Evolutionary conservation across 2,888 invertebrate genomes (phyloP).

Genomic region (Protonemura montana): DNA sequence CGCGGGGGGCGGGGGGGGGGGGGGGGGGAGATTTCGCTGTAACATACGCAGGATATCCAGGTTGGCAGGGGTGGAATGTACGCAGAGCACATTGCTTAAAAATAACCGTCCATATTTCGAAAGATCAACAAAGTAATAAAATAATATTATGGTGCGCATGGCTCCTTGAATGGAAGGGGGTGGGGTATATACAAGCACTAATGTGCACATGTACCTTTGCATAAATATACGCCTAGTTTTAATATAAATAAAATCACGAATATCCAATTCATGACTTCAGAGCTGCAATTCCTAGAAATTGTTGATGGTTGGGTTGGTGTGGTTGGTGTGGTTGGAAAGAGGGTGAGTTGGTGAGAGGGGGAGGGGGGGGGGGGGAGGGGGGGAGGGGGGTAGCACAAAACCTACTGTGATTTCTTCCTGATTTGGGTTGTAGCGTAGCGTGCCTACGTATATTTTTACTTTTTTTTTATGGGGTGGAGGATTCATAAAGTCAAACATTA

Average conservation of each 20-base stretch:
- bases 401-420: too few relatives aligned
- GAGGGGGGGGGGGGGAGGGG: too few relatives aligned
- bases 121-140: slow-evolving; percentile 38
- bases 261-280: background rate
- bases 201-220: background rate
- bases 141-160: background rate
- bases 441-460: background rate
- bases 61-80: background rate
- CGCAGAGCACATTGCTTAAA: background rate
- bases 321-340: too few relatives aligned
- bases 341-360: too few relatives aligned
- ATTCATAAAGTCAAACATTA: background rate
- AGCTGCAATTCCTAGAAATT: background rate
- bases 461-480: background rate
- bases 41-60: background rate
- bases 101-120: slow-evolving; percentile 27
- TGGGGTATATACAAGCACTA: background rate
- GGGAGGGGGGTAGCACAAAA: too few relatives aligned
- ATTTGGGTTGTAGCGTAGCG: background rate
- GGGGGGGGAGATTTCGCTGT: background rate
- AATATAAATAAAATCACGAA: background rate
- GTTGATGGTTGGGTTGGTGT: background rate
- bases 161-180: background rate
- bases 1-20: too few relatives aligned
- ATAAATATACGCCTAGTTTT: background rate